These are phyloP conservation scores for Linnaemya tessellans DNA, from an alignment of 2,888 invertebrate genomes.

Conservation along the genomic window DNA sequence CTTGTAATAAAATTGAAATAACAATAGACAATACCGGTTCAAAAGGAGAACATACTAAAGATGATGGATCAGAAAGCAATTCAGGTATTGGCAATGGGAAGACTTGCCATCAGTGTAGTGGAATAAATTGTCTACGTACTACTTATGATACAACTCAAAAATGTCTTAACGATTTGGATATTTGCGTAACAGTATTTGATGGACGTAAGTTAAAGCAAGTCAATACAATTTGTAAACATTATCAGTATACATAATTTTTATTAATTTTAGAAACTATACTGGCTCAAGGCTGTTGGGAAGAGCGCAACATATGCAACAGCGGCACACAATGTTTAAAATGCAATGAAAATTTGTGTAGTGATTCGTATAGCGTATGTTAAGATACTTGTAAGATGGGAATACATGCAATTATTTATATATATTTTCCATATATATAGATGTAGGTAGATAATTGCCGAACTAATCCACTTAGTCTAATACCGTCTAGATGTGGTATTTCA, in stretches of 20 bases:
- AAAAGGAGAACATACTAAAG: not conserved
- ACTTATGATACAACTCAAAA: slow-evolving; percentile 71
- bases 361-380: slow-evolving; percentile 75
- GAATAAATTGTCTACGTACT: slow-evolving; percentile 79
- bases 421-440: too few species aligned
- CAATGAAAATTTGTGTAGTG: slow-evolving; percentile 78
- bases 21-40: not conserved
- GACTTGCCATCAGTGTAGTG: slow-evolving; percentile 77
- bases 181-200: slow-evolving; percentile 79
- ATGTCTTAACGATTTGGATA: slow-evolving; percentile 79
- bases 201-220: slow-evolving; percentile 74
- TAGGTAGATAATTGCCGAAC: slow-evolving; percentile 73
- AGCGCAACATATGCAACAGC: slow-evolving; percentile 61
- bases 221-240: not conserved
- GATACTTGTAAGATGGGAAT: not conserved
- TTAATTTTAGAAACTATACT: slow-evolving; percentile 55
- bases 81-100: slow-evolving; percentile 63
- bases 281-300: slow-evolving; percentile 73
- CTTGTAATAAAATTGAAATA: slow-evolving; percentile 72
- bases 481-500: slow-evolving; percentile 74
- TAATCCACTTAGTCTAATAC: slow-evolving; percentile 56
- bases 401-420: not conserved
- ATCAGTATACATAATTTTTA: not conserved
- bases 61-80: not conserved
- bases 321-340: slow-evolving; percentile 77